Evolutionary conservation across 2,888 invertebrate species (phyloP).

Genomic region (Antitype chi): DNA sequence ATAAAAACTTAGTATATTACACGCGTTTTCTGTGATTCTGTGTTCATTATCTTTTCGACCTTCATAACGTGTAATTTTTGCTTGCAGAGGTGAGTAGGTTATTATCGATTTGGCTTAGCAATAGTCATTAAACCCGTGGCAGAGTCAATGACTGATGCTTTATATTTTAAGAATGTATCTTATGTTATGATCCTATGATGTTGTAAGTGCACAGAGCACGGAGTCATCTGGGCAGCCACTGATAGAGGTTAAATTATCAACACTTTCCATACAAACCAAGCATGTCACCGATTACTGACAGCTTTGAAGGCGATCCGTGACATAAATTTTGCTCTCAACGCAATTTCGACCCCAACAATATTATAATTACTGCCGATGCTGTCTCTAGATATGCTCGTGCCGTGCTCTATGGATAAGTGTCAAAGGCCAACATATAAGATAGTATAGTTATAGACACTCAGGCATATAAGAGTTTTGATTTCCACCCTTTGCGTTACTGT

Average conservation of each 20-base stretch:
- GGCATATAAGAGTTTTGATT: neutral
- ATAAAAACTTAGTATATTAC: neutral
- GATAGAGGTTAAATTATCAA: neutral
- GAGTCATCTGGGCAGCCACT: no score
- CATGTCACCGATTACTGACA: neutral
- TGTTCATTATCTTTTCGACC: neutral
- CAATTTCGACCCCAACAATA: neutral
- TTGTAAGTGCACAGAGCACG: neutral
- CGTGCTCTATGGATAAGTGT: neutral
- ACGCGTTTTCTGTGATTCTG: neutral
- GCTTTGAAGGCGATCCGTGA: no score
- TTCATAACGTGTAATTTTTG: neutral
- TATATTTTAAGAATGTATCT: no score
- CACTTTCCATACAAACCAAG: neutral
- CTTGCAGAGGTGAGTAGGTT: neutral
- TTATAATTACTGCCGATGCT: no score
- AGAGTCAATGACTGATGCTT: neutral
- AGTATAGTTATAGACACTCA: neutral
- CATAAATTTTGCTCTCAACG: neutral
- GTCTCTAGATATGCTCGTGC: neutral
- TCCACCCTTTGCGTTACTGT: neutral
- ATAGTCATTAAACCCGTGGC: neutral
- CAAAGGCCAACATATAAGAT: neutral
- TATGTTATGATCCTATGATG: neutral
- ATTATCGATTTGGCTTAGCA: neutral